These are phyloP conservation scores for Calephelis perditalis DNA, from an alignment of 2,888 invertebrate species.

Conservation along the genomic window DNA sequence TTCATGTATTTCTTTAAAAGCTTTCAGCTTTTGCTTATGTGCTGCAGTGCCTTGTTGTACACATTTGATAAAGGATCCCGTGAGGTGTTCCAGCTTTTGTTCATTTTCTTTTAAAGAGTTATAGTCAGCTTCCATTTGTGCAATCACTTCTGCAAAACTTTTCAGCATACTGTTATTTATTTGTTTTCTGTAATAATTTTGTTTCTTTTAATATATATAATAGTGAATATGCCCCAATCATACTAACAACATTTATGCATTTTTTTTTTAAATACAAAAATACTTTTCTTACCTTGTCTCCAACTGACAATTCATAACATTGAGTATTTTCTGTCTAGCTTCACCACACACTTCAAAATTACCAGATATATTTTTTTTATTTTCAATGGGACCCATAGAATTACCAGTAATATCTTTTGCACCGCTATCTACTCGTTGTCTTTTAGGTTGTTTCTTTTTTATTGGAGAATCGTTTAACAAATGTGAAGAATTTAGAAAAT, in stretches of 20 bases:
- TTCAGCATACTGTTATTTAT: constrained; percentile 45
- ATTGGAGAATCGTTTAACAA: constrained; percentile 47
- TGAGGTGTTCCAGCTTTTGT: constrained; percentile 56
- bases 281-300: constrained; percentile 45
- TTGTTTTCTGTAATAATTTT: constrained; percentile 46
- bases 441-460: constrained; percentile 45
- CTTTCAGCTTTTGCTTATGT: constrained; percentile 52
- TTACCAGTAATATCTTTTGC: constrained; percentile 45
- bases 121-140: constrained; percentile 52
- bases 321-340: constrained; percentile 51
- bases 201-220: neutral
- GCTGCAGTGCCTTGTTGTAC: constrained; percentile 54
- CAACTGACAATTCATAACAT: constrained; percentile 50
- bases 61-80: constrained; percentile 51
- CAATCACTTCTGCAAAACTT: constrained; percentile 45
- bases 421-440: constrained; percentile 37
- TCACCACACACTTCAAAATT: constrained; percentile 43
- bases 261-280: no score
- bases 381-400: constrained; percentile 36
- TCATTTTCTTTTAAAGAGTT: constrained; percentile 58
- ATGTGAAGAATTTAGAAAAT: constrained; percentile 47
- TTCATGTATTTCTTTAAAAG: constrained; percentile 48
- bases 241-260: no score
- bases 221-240: no score
- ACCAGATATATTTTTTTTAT: constrained; percentile 47